These are phyloP conservation scores for Trematomus bernacchii DNA, from an alignment of 2,797 vertebrate genomes.

Conservation along the genomic window DNA sequence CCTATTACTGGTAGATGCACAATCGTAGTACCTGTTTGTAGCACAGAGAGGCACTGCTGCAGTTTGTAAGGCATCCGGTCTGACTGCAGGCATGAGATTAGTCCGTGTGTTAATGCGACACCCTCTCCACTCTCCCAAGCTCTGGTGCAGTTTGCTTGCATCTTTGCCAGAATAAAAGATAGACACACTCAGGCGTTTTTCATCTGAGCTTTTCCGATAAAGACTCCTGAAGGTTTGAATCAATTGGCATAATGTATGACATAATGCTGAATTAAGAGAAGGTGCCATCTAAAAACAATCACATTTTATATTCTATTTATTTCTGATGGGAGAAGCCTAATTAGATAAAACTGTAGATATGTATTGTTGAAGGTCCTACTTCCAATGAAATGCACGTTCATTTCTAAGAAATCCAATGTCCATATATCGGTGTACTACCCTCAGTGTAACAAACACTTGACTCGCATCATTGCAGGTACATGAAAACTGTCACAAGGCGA, in stretches of 20 bases:
- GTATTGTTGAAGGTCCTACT: not conserved
- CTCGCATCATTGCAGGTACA: constrained; percentile 34
- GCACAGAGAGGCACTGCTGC: constrained; percentile 54
- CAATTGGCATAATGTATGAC: not conserved
- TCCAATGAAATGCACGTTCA: not conserved
- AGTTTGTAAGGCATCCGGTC: not conserved
- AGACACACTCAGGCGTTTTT: constrained; percentile 9
- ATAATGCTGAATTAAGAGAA: not conserved
- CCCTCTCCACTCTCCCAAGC: constrained; percentile 43
- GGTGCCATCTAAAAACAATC: not conserved
- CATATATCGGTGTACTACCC: not conserved
- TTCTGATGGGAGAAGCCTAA: no score
- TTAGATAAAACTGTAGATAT: no score
- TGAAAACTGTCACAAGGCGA: constrained; percentile 51
- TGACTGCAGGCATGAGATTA: constrained; percentile 65
- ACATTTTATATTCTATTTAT: not conserved
- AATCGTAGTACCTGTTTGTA: not conserved
- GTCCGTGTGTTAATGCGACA: constrained; percentile 71
- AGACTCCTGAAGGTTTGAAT: not conserved
- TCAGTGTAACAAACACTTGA: not conserved
- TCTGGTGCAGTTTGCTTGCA: constrained; percentile 52
- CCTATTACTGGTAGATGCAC: not conserved
- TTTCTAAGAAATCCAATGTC: not conserved
- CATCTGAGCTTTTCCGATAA: not conserved
- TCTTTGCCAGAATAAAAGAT: constrained; percentile 23